A percentile compares a stretch with the other conserved stretches of the same genome.
Conservation (phyloP, 2,888 invertebrate genomes). For the Pasiphila rectangulata region DNA sequence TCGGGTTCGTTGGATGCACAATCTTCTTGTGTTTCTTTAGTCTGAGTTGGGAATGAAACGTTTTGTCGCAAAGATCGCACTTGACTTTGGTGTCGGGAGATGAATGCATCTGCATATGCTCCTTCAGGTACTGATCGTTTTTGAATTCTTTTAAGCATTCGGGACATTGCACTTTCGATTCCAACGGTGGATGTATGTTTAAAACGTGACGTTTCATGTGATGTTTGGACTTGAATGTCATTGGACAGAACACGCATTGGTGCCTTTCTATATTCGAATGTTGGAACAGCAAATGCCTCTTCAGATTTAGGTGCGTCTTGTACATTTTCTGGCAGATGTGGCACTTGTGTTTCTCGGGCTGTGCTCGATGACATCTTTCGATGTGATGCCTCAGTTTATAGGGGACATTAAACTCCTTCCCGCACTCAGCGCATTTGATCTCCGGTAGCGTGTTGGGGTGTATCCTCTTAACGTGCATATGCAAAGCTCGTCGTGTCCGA, state of each 20-base stretch:
- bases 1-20: slow-evolving; percentile 68
- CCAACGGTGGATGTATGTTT: slow-evolving; percentile 71
- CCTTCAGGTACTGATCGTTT: slow-evolving; percentile 71
- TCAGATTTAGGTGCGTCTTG: slow-evolving; percentile 63
- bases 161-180: slow-evolving; percentile 70
- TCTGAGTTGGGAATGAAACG: slow-evolving; percentile 66
- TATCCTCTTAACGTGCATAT: slow-evolving; percentile 67
- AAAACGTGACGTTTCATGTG: slow-evolving; percentile 73
- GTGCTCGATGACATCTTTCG: slow-evolving; percentile 53
- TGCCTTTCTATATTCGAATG: slow-evolving; percentile 65
- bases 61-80: slow-evolving; percentile 69
- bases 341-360: slow-evolving; percentile 63
- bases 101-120: slow-evolving; percentile 73
- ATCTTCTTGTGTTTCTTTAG: slow-evolving; percentile 73
- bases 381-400: slow-evolving; percentile 70
- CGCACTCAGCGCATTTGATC: slow-evolving; percentile 66
- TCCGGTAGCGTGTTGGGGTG: slow-evolving; percentile 68
- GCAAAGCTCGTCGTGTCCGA: slow-evolving; percentile 60
- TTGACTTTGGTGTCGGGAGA: slow-evolving; percentile 65
- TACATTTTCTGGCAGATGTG: slow-evolving; percentile 65
- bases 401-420: slow-evolving; percentile 64
- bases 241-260: slow-evolving; percentile 69
- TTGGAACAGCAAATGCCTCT: slow-evolving; percentile 64
- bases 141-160: slow-evolving; percentile 73
- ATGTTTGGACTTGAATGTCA: slow-evolving; percentile 71